Conservation (phyloP, 2,113 vertebrate genomes). For the Neomonachus schauinslandi region DNA sequence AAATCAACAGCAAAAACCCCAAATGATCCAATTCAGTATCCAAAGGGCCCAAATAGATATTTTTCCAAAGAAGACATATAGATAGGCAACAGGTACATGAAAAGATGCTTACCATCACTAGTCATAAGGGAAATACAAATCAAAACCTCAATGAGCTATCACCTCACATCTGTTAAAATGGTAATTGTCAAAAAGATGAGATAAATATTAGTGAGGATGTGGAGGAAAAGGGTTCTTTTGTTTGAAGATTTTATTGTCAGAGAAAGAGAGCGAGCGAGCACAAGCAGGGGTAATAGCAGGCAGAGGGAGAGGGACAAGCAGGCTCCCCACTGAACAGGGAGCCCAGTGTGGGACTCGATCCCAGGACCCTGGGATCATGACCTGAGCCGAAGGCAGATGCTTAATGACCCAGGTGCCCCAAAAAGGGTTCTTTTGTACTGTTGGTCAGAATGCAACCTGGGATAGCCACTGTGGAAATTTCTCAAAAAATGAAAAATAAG, state of each 20-base stretch:
- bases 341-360: too few species aligned
- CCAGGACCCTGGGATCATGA: too few species aligned
- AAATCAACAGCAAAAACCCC: neutral
- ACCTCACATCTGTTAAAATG: neutral
- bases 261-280: too few species aligned
- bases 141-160: neutral
- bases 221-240: neutral
- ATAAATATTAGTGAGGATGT: neutral
- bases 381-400: too few species aligned
- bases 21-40: neutral
- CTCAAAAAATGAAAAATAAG: neutral
- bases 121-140: neutral
- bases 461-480: neutral
- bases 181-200: neutral
- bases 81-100: neutral
- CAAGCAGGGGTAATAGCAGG: too few species aligned
- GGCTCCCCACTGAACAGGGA: too few species aligned
- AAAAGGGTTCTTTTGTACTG: neutral
- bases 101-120: neutral
- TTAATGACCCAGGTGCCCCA: too few species aligned
- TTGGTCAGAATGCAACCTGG: neutral
- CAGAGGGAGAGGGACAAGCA: too few species aligned
- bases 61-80: neutral
- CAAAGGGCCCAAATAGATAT: neutral
- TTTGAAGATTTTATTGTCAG: too few species aligned